Percentiles rank a stretch among this genome's conserved stretches.
Evolutionary conservation across 2,888 invertebrate genomes (phyloP).

Genomic region (Synergus laeviventris): DNA sequence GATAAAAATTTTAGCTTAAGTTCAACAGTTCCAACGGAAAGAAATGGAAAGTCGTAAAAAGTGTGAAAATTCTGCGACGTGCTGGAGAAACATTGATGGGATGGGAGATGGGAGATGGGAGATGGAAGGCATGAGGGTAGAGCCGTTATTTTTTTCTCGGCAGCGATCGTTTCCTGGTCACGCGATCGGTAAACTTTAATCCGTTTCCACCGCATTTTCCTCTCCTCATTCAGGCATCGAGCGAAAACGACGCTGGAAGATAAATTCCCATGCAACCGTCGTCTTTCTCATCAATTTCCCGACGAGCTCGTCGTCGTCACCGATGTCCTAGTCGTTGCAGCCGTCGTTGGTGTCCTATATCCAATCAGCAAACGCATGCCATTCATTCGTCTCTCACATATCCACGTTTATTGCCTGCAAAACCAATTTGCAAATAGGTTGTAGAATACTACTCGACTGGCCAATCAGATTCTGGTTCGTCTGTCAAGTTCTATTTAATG

Average conservation of each 20-base stretch:
- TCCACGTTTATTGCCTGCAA: slow-evolving; percentile 67
- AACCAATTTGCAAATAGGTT: slow-evolving; percentile 75
- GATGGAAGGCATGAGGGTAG: not conserved
- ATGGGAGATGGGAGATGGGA: not conserved
- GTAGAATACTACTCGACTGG: slow-evolving; percentile 47
- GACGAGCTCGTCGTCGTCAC: slow-evolving; percentile 51
- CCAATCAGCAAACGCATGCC: slow-evolving; percentile 69
- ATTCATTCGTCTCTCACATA: slow-evolving; percentile 58
- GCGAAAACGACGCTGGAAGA: slow-evolving; percentile 38
- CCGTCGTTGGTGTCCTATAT: slow-evolving; percentile 55
- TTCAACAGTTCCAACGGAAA: slow-evolving; percentile 13
- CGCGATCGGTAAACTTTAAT: slow-evolving; percentile 27
- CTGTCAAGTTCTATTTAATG: slow-evolving; percentile 13
- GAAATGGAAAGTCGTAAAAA: slow-evolving; percentile 23
- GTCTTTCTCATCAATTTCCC: slow-evolving; percentile 57
- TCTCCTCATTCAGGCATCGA: not conserved
- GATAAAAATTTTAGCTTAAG: slow-evolving; percentile 19
- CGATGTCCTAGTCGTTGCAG: slow-evolving; percentile 40
- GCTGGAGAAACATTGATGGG: slow-evolving; percentile 11
- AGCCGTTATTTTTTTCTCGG: slow-evolving; percentile 4
- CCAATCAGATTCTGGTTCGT: slow-evolving; percentile 13
- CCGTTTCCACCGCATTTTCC: slow-evolving; percentile 15
- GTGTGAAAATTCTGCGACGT: slow-evolving; percentile 16
- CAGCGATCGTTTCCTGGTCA: slow-evolving; percentile 13
- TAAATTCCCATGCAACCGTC: slow-evolving; percentile 40